These are phyloP conservation scores for Macrocentrus cingulum DNA, from an alignment of 1,140 invertebrate species.

Conservation along the genomic window DNA sequence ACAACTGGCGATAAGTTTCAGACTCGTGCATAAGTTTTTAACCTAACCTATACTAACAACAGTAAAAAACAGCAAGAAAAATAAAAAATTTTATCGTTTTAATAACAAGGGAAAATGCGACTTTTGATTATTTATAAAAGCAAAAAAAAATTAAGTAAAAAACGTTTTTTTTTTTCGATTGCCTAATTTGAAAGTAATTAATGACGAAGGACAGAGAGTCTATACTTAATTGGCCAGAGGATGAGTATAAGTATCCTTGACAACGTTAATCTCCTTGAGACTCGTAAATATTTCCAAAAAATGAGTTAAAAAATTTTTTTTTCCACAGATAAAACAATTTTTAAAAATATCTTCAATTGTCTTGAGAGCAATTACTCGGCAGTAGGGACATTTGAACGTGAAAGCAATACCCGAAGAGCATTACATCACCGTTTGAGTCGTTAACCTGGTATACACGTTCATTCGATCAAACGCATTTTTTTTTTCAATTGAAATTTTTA, in stretches of 20 bases:
- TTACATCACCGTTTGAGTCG: constrained; percentile 20
- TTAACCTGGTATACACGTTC: constrained; percentile 8
- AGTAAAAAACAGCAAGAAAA: too few species aligned
- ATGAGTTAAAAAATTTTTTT: too few species aligned
- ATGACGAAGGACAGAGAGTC: constrained; percentile 12
- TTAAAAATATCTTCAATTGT: too few species aligned
- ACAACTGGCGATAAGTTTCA: constrained; percentile 14
- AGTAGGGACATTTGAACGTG: constrained; percentile 11
- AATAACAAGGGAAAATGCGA: too few species aligned
- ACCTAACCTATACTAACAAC: background rate
- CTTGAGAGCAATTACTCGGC: too few species aligned
- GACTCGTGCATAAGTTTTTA: background rate
- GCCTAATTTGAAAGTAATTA: constrained; percentile 22
- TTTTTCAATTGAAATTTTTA: constrained; percentile 7
- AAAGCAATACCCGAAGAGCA: constrained; percentile 18
- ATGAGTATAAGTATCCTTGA: constrained; percentile 16
- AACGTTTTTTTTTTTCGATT: background rate
- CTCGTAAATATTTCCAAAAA: background rate
- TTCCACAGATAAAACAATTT: too few species aligned
- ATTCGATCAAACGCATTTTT: background rate
- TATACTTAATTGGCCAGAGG: constrained; percentile 16
- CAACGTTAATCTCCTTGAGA: constrained; percentile 9
- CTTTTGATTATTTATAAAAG: too few species aligned
- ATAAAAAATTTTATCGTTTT: too few species aligned
- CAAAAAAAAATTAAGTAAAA: too few species aligned